Evolutionary conservation across 2,888 invertebrate species (phyloP), one percentile per base, ranked within the genome.

Genomic region (Temnothorax rugatulus): DNA sequence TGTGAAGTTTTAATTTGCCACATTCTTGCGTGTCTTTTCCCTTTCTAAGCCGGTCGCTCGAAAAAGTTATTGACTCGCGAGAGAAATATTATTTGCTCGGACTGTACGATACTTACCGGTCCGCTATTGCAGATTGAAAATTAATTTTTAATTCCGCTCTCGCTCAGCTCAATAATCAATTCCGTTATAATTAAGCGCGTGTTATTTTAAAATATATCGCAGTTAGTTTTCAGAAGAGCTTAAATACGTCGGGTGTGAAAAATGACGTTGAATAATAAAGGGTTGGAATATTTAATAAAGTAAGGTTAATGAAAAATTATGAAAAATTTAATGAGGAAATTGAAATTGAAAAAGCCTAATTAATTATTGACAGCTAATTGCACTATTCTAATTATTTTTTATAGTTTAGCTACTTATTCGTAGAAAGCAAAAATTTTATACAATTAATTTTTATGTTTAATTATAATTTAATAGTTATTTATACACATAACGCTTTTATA

Each of bases 141-240:
- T 81, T 73, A 73, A 81, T 71, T 81, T 73, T 81, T 81, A 59
- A 81, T 81, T 59, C 21, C 47, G 79, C 38, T 15, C 73, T 57
- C 34, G 47, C 57, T 81, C 34, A 59, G 11, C 4, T 13, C 59
- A 34, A 59, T 59, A 73, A 81, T 81, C 59, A 73, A 73, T 73
- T 0, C 71, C 21, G 11, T 79, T 71, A 79, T 71, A 79, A 79
- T 79, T 71, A 71, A 71, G 34, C 57, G 44, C 18, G 18, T 81
- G 73, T 81, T 81, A 59, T 81, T 81, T 73, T 81, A 73, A 47
- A 73, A 73, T 81, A 81, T 73, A 73, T 47, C 8, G 59, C 34
- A 34, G 38, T 21, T 59, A 25, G 41, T 71, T 59, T 81, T 81
- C 15, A 13, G n/a, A 44, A 38, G 25, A 47, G 47, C 47, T 81